These are phyloP conservation scores for Aphodius granarius DNA, from an alignment of 2,888 invertebrate species.

Conservation along the genomic window DNA sequence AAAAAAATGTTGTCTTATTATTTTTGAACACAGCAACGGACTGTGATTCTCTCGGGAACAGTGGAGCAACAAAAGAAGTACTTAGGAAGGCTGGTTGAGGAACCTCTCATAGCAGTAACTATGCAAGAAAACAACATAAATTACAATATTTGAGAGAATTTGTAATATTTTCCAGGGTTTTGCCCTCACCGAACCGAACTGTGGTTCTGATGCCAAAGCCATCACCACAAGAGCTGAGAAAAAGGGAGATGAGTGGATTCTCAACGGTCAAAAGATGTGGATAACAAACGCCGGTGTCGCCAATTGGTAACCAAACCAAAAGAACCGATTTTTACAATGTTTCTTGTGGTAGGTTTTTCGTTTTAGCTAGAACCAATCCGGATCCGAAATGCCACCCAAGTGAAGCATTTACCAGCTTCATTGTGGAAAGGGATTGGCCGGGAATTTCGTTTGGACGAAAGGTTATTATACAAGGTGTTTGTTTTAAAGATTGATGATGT, in stretches of 20 bases:
- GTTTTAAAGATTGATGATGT: too few relatives aligned
- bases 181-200: conserved; percentile 93
- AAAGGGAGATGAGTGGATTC: conserved; percentile 91
- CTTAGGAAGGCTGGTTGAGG: conserved; percentile 84
- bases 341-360: conserved; percentile 70
- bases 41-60: conserved; percentile 61
- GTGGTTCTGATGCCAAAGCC: conserved; percentile 94
- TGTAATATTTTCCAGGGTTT: conserved; percentile 68
- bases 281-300: conserved; percentile 97
- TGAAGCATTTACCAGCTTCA: conserved; percentile 96
- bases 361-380: conserved; percentile 88
- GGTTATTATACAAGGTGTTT: conserved; percentile 43
- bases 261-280: conserved; percentile 98
- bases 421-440: conserved; percentile 87
- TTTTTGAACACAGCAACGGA: not conserved
- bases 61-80: conserved; percentile 94
- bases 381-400: conserved; percentile 89
- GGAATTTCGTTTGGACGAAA: conserved; percentile 90
- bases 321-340: not conserved
- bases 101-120: conserved; percentile 86
- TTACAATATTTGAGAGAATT: not conserved
- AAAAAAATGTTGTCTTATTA: not conserved
- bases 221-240: conserved; percentile 89
- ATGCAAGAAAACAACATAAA: not conserved
- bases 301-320: conserved; percentile 74